A percentile compares a stretch with the other conserved stretches of the same genome.
phyloP scores from a whole-genome alignment of 2,797 vertebrate genomes.

The Gouania willdenowi region DNA sequence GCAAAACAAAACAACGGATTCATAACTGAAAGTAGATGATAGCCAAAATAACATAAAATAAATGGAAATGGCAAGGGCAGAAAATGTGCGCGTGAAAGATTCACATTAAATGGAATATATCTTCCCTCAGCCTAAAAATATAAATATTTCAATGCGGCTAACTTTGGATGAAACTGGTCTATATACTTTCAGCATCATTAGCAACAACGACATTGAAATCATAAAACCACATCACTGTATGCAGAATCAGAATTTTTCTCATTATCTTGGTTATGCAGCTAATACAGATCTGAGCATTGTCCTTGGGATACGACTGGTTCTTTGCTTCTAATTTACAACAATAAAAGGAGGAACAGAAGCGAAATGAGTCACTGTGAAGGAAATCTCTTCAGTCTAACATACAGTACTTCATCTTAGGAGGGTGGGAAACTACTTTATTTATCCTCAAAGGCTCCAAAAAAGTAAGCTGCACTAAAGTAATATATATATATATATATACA shows the following conservation, averaged over 20 bases:
- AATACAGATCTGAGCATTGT: slow-evolving; percentile 20
- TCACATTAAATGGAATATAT: neutral
- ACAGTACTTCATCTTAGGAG: too few relatives aligned
- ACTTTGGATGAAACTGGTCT: neutral
- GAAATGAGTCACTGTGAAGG: too few relatives aligned
- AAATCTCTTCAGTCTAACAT: too few relatives aligned
- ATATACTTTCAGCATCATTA: slow-evolving; percentile 22
- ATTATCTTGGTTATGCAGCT: slow-evolving; percentile 9
- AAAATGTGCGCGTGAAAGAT: neutral
- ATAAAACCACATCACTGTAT: slow-evolving; percentile 12
- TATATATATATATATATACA: too few relatives aligned
- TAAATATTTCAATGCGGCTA: slow-evolving; percentile 7
- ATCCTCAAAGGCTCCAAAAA: too few relatives aligned
- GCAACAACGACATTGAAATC: slow-evolving; percentile 11
- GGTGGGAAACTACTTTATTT: too few relatives aligned
- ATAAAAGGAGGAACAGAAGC: neutral
- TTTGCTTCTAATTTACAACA: slow-evolving; percentile 11
- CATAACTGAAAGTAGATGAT: slow-evolving; percentile 2
- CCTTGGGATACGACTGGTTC: slow-evolving; percentile 2
- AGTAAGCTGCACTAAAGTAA: too few relatives aligned
- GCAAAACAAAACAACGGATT: slow-evolving; percentile 6
- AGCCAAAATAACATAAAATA: slow-evolving; percentile 16
- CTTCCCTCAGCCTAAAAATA: neutral
- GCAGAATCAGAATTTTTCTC: slow-evolving; percentile 20
- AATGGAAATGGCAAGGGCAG: neutral